Conservation (phyloP, 2,888 invertebrate species). For the Callinectes sapidus region DNA sequence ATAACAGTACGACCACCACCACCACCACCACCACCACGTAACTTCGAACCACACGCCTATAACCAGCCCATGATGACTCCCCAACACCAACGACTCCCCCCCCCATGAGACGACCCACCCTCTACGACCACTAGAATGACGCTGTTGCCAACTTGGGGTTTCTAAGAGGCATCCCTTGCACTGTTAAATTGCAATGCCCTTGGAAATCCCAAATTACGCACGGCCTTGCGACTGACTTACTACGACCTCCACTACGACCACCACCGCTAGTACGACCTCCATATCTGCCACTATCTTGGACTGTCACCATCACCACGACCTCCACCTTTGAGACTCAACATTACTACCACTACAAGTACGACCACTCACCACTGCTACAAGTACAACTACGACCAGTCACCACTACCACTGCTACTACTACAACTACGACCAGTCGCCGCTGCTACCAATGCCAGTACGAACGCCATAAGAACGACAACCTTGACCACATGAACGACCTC, state of each 20-base stretch:
- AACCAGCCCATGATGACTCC: background rate
- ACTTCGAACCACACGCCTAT: background rate
- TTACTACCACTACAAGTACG: background rate
- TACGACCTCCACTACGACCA: background rate
- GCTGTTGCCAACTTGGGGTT: slow-evolving; percentile 70
- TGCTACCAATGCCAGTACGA: background rate
- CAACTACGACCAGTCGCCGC: background rate
- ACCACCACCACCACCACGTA: background rate
- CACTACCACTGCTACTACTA: background rate
- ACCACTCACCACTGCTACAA: background rate
- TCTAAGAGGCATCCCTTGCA: slow-evolving; percentile 71
- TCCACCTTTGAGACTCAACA: background rate
- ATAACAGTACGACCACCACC: background rate
- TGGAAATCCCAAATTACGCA: slow-evolving; percentile 72
- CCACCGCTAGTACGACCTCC: background rate
- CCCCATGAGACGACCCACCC: background rate
- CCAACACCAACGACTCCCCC: background rate
- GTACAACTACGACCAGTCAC: background rate
- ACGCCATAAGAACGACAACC: background rate
- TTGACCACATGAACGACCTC: background rate
- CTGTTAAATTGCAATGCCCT: slow-evolving; percentile 69
- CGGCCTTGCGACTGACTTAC: slow-evolving; percentile 65
- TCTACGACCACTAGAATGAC: background rate
- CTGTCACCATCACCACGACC: background rate
- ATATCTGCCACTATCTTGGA: background rate